Evolutionary conservation across 2,797 vertebrate species (phyloP).

Genomic region (Podarcis siculus): DNA sequence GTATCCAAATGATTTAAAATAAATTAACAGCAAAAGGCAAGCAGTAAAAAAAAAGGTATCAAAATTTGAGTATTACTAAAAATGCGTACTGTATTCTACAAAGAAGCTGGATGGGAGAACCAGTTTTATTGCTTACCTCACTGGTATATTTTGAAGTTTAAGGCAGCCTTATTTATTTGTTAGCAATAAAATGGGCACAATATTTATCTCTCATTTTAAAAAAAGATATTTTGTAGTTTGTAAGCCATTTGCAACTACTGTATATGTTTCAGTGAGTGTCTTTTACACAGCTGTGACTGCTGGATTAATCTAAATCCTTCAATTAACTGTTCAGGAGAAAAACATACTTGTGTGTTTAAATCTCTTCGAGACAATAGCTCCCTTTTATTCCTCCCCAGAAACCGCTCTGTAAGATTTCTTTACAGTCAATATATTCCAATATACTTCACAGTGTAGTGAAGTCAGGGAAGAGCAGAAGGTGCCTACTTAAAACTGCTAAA

Average conservation of each 20-base stretch:
- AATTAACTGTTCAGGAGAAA: not conserved
- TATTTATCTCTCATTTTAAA: slow-evolving; percentile 18
- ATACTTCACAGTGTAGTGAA: not conserved
- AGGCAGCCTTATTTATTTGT: slow-evolving; percentile 33
- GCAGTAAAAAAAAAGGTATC: not conserved
- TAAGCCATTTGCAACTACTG: slow-evolving; percentile 20
- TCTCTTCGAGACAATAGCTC: slow-evolving; percentile 16
- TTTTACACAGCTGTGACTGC: not conserved
- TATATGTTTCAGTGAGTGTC: not conserved
- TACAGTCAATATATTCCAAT: not conserved
- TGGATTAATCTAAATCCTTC: not conserved
- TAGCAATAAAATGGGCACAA: slow-evolving; percentile 24
- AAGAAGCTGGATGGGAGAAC: slow-evolving; percentile 6
- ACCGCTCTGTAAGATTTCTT: not conserved
- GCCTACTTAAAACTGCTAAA: not conserved
- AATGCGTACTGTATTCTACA: not conserved
- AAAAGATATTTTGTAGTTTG: slow-evolving; percentile 21
- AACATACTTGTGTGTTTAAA: not conserved
- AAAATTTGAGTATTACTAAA: not conserved
- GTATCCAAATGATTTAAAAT: not conserved
- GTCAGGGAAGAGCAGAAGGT: not conserved
- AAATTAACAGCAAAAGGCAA: not conserved
- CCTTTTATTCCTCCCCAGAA: not conserved
- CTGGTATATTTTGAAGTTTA: slow-evolving; percentile 23
- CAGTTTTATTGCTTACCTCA: slow-evolving; percentile 18